Percentiles rank a stretch among this genome's conserved stretches.
These are phyloP conservation scores for Lacerta agilis DNA, from an alignment of 2,797 vertebrate species.

Conservation along the genomic window DNA sequence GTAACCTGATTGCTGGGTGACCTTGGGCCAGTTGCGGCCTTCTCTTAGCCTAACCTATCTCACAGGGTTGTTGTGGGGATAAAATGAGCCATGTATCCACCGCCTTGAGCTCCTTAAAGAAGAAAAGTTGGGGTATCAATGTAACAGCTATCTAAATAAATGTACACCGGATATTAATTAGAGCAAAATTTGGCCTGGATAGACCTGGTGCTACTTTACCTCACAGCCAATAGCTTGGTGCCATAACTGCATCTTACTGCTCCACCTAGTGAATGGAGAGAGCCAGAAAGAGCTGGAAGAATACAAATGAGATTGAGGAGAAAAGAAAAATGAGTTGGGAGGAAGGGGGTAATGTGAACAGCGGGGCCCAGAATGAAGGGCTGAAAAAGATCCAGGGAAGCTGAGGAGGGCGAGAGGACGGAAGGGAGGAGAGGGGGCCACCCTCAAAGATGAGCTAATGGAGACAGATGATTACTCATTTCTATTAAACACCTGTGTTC, in stretches of 20 bases:
- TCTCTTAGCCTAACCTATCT: too few species aligned
- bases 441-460: not conserved
- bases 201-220: not conserved
- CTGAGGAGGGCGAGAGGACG: not conserved
- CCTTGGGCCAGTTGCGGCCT: too few species aligned
- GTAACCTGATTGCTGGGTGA: too few species aligned
- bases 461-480: conserved; percentile 11
- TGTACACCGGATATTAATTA: too few species aligned
- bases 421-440: not conserved
- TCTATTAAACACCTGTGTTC: conserved; percentile 28
- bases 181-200: too few species aligned
- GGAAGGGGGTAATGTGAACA: not conserved
- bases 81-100: too few species aligned
- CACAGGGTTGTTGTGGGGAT: too few species aligned
- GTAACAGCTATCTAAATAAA: too few species aligned
- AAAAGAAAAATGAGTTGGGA: not conserved
- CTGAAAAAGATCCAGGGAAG: not conserved
- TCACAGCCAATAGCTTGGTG: not conserved
- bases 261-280: not conserved
- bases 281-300: not conserved
- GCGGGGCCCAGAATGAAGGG: not conserved
- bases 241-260: not conserved
- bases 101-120: too few species aligned
- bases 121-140: too few species aligned
- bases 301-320: not conserved